These are phyloP conservation scores for Andrena haemorrhoa DNA, from an alignment of 2,888 invertebrate species.

Conservation along the genomic window DNA sequence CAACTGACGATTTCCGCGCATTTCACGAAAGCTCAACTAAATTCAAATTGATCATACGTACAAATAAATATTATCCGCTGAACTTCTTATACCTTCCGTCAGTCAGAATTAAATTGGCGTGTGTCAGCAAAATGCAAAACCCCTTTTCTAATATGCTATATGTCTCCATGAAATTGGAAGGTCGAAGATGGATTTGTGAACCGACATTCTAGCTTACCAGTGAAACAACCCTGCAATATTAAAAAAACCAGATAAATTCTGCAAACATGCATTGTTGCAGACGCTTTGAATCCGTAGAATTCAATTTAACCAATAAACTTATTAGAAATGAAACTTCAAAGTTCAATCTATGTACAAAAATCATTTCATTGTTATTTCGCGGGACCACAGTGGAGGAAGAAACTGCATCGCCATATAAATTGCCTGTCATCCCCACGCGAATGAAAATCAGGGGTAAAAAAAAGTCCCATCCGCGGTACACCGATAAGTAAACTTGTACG, in stretches of 20 bases:
- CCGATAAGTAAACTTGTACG: slow-evolving; percentile 18
- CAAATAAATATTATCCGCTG: no score
- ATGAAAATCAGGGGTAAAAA: neutral
- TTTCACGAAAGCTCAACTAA: no score
- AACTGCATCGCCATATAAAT: neutral
- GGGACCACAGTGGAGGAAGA: neutral
- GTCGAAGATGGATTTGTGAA: no score
- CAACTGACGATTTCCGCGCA: no score
- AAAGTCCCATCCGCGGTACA: neutral
- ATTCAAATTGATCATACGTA: no score
- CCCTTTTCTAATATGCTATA: no score
- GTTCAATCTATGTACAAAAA: neutral
- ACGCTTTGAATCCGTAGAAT: neutral
- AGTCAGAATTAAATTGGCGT: neutral
- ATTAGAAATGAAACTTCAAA: neutral
- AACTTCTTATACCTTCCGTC: no score
- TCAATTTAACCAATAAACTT: neutral
- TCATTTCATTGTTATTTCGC: neutral
- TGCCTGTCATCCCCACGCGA: neutral
- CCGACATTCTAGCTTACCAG: no score
- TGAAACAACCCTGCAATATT: no score
- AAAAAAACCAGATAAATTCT: no score
- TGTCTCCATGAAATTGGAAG: no score
- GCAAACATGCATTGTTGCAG: no score
- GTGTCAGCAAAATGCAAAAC: neutral